Percentiles rank a stretch among this genome's conserved stretches.
Conservation (phyloP, 2,888 invertebrate species). For the Sminthurinus aureus region DNA sequence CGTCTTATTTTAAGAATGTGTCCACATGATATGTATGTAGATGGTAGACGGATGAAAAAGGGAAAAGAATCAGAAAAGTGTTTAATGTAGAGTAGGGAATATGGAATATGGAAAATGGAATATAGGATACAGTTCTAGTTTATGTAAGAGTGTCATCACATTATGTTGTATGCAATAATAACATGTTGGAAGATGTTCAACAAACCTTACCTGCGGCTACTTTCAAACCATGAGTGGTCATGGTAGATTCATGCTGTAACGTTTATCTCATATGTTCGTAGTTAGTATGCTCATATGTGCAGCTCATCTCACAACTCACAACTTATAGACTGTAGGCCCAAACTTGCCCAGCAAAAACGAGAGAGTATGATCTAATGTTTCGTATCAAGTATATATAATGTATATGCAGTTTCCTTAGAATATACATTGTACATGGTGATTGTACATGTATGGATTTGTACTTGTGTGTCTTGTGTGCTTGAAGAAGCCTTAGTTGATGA, state of each 20-base stretch:
- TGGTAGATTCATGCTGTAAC: neutral
- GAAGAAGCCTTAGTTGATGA: conserved; percentile 19
- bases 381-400: too few relatives aligned
- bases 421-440: neutral
- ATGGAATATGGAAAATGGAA: neutral
- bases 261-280: too few relatives aligned
- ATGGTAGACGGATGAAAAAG: neutral
- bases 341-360: too few relatives aligned
- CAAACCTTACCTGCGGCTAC: conserved; percentile 26
- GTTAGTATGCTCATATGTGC: too few relatives aligned
- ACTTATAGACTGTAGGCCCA: too few relatives aligned
- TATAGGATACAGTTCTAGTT: neutral
- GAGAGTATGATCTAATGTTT: too few relatives aligned
- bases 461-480: neutral
- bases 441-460: neutral
- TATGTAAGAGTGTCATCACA: conserved; percentile 27
- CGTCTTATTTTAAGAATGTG: too few relatives aligned
- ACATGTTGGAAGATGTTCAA: conserved; percentile 14
- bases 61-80: neutral
- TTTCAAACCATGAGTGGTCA: conserved; percentile 30
- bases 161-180: conserved; percentile 15
- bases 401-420: neutral
- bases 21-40: neutral
- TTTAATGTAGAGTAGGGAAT: neutral
- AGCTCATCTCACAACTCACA: too few relatives aligned